Evolutionary conservation across 2,888 invertebrate genomes (phyloP), one percentile per base, ranked within the genome.

Genomic region (Dryocosmus kuriphilus): DNA sequence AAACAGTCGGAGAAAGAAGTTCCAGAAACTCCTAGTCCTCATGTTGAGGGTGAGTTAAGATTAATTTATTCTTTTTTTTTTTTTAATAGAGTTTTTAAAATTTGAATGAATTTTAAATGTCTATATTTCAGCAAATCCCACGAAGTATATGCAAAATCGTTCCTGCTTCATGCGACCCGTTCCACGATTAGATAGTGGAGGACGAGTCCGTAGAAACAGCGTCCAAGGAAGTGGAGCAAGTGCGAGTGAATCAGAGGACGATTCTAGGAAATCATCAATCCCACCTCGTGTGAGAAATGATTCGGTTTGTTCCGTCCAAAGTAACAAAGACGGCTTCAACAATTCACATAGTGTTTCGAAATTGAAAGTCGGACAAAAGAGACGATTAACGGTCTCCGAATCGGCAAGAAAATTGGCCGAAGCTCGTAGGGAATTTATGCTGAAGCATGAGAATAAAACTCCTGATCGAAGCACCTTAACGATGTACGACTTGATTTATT

Each of bases 401-500:
- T 91, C 94, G 80, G 92, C 92, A 30, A 87, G 93, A 83, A 93
- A 93, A 90, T 81, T 94, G 81, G 92, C 93, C 24, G 92, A 94
- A 87, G 93, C 94, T 27, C 91, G 93, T 82, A 92, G 92, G 67
- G 93, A 94, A 79, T 94, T 94, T 86, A 85, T 91, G 9, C 85
- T 92, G 38, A 93, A 93, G 83, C 93, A 93, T 86, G 92, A 92
- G 74, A 90, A 92, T 61, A 92, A 92, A 79, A 88, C 90, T 77
- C 94, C 94, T 0, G 95, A 95, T 83, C 95, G 95, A 77, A 93
- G 94, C 0, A 93, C 93, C 82, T 94, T 98, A 83, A 98, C 96
- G 65, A 98, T 98, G 97, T 96, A 96, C 85, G 98, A 98, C 92
- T 94, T 98, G 75, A 97, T 98, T 87, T 97, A 96, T 92, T 98